A percentile compares a stretch with the other conserved stretches of the same genome.
Evolutionary conservation across 1,140 invertebrate species (phyloP).

Genomic region (Hormaphis cornu): DNA sequence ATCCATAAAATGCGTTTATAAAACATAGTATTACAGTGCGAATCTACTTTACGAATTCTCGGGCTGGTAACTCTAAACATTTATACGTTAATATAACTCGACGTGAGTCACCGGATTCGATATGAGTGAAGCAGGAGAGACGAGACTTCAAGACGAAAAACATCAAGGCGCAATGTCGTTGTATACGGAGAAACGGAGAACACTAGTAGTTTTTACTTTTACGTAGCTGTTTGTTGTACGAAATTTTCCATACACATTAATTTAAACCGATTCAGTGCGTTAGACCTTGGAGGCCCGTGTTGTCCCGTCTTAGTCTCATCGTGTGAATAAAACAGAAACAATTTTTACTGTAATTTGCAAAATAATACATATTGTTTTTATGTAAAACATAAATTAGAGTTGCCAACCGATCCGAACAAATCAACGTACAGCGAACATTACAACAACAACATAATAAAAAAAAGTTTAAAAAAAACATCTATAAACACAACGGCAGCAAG

Average conservation of each 20-base stretch:
- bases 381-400: constrained; percentile 17
- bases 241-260: background rate
- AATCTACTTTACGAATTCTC: constrained; percentile 22
- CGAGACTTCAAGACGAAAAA: constrained; percentile 28
- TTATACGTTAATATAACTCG: background rate
- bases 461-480: constrained; percentile 11
- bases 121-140: constrained; percentile 28
- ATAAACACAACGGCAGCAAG: constrained; percentile 26
- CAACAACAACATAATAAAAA: constrained; percentile 20
- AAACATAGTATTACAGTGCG: too few species aligned
- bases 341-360: background rate
- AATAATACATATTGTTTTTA: background rate
- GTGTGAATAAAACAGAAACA: constrained; percentile 11
- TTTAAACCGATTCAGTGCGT: constrained; percentile 31
- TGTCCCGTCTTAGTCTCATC: constrained; percentile 30
- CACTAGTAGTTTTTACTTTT: background rate
- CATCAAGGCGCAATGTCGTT: background rate
- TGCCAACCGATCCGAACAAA: constrained; percentile 28
- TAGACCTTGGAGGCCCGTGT: constrained; percentile 26
- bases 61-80: constrained; percentile 30
- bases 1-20: constrained; percentile 29
- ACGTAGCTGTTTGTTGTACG: background rate
- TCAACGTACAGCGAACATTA: constrained; percentile 23
- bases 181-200: background rate
- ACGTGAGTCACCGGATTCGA: background rate